A percentile compares a stretch with the other conserved stretches of the same genome.
Evolutionary conservation across 2,888 invertebrate species (phyloP).

Genomic region (Tiliacea aurago): DNA sequence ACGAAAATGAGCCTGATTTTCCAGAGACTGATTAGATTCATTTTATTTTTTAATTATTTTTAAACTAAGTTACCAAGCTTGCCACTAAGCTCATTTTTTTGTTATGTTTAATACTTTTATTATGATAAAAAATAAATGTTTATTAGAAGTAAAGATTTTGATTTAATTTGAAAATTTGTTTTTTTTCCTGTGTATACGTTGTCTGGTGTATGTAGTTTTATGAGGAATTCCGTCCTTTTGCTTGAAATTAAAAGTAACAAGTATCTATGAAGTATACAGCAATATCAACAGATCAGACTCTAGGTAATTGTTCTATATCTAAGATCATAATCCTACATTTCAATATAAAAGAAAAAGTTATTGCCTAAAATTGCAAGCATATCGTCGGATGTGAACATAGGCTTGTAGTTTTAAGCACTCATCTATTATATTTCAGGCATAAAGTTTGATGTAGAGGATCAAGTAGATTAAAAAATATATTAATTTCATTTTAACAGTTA

Average conservation of each 20-base stretch:
- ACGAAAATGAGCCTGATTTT: slow-evolving; percentile 2
- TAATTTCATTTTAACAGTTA: slow-evolving; percentile 1
- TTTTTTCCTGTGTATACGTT: background rate
- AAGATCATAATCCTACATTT: slow-evolving; percentile 8
- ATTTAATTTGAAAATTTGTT: background rate
- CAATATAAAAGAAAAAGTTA: slow-evolving; percentile 5
- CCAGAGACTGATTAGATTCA: background rate
- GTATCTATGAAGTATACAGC: slow-evolving; percentile 2
- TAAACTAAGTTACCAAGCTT: background rate
- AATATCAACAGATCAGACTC: background rate
- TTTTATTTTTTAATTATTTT: slow-evolving; percentile 8
- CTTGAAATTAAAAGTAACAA: slow-evolving; percentile 5
- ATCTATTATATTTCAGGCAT: slow-evolving; percentile 13
- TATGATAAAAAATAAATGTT: slow-evolving; percentile 5
- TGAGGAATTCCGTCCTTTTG: slow-evolving; percentile 3
- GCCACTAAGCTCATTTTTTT: slow-evolving; percentile 1
- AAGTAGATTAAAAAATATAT: background rate
- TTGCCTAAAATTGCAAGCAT: background rate
- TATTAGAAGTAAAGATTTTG: slow-evolving; percentile 5
- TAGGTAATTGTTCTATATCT: background rate
- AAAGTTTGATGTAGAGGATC: background rate
- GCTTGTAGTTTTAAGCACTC: slow-evolving; percentile 1
- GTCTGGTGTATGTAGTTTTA: background rate
- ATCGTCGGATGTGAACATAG: background rate
- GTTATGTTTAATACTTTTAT: slow-evolving; percentile 5